Base-by-base conservation (phyloP, 2,113 vertebrate species). In the Brachypodius melanocephalos region DNA sequence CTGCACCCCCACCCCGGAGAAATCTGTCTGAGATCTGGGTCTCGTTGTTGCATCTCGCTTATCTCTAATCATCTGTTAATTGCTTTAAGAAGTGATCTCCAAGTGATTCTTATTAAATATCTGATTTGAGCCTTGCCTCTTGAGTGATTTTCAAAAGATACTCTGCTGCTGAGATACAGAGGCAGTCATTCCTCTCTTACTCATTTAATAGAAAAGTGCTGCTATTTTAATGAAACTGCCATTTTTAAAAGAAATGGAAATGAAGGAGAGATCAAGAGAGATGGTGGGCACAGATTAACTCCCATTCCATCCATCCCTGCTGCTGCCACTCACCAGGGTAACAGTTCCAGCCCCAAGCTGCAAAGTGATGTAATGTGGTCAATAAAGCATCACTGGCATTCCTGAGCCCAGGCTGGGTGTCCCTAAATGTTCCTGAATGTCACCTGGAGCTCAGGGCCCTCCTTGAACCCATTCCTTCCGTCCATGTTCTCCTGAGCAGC, bases 101-200 rank as follows among this genome's bases (percentile, higher is more conserved):
- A 73, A 95, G 95, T 95, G 95, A 72, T 95, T 96, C 94, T 90
- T 95, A 97, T 96, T 96, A 97, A 97, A 97, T 93, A 89, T 84
- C 91, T 95, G 80, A 86, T 93, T 96, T 93, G 80, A 97, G 95
- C 52, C 73, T 91, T 88, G 93, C 92, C 93, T 96, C 96, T 89
- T 67, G 91, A 96, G 89, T 96, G 93, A 83, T 94, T 96, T 96
- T 77, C 57, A 83, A 88, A 91, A 83, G 93, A 90, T 84, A 74
- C 48, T 42, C 14, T 62, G 91, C 92, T 88, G 90, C 74, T 94
- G 93, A 96, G 92, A 32, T 90, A 46, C 42, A 40, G 85, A 91
- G 85, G 78, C 67, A 96, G 93, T 49, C 88, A 67, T 88, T 91
- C 57, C 78, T 85, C 90, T 85, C 17, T 67, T 66, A 26, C 77